Conservation (phyloP, 2,113 vertebrate genomes). For the Odontesthes bonariensis region DNA sequence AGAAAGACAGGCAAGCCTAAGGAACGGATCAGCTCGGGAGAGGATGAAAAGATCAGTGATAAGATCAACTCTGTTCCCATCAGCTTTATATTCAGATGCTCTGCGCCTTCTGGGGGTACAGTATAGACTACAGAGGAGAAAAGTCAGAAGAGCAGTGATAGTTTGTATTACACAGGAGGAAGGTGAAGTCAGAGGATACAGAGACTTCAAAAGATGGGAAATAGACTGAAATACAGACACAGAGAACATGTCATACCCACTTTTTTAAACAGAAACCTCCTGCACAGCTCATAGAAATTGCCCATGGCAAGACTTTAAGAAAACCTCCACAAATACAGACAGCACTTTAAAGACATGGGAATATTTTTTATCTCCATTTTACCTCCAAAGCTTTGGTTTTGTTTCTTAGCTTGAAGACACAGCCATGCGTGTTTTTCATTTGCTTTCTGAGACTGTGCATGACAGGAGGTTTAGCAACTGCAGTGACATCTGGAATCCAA, state of each 20-base stretch:
- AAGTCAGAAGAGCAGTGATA: neutral
- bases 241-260: conserved; percentile 19
- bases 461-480: neutral
- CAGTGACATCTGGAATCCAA: neutral
- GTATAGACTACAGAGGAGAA: neutral
- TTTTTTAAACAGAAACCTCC: conserved; percentile 16
- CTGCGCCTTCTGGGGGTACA: conserved; percentile 37
- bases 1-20: neutral
- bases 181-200: conserved; percentile 6
- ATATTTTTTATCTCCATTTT: conserved; percentile 1
- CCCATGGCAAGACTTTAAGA: conserved; percentile 15
- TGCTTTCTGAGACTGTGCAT: neutral
- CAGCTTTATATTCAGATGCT: conserved; percentile 49
- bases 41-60: conserved; percentile 29
- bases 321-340: conserved; percentile 9
- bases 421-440: neutral
- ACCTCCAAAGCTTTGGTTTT: neutral
- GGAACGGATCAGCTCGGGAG: conserved; percentile 9
- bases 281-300: conserved; percentile 1
- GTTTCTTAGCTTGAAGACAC: neutral
- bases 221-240: neutral
- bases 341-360: neutral
- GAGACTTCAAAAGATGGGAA: conserved; percentile 18
- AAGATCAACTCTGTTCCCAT: conserved; percentile 11
- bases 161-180: conserved; percentile 14